Percentiles rank a stretch among this genome's conserved stretches.
These are phyloP conservation scores for human DNA, from an alignment of 2,113 vertebrate species.

Conservation along the genomic window DNA sequence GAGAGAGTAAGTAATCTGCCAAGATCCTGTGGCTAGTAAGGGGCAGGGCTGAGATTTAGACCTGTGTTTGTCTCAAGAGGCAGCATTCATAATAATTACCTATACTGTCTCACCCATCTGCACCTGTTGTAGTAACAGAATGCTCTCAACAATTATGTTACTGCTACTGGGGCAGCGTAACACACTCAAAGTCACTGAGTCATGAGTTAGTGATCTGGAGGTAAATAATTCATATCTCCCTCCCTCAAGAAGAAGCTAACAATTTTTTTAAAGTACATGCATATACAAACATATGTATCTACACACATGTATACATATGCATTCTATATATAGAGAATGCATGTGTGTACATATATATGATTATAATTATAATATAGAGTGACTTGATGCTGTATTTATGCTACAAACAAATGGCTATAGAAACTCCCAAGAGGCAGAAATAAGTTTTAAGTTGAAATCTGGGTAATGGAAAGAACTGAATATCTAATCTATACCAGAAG, in stretches of 20 bases:
- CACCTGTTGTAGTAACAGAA: background rate
- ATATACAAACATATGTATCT: background rate
- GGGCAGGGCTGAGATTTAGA: background rate
- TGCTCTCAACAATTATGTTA: no score
- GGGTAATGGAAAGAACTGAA: background rate
- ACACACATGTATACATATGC: background rate
- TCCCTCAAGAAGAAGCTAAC: background rate
- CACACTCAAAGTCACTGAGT: background rate
- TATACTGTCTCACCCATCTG: background rate
- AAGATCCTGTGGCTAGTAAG: background rate
- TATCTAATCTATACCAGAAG: background rate
- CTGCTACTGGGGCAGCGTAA: no score
- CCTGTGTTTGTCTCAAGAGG: background rate
- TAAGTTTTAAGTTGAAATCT: background rate
- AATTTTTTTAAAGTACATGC: background rate
- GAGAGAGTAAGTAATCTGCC: background rate
- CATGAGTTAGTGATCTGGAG: conserved; percentile 1
- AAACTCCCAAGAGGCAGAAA: background rate
- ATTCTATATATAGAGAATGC: background rate
- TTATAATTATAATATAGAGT: background rate
- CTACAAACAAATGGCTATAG: background rate
- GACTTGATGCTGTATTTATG: background rate
- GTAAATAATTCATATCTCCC: background rate
- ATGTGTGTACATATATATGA: no score
- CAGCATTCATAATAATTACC: background rate